Evolutionary conservation across 2,113 vertebrate genomes (phyloP).

Genomic region (Eidolon helvum): DNA sequence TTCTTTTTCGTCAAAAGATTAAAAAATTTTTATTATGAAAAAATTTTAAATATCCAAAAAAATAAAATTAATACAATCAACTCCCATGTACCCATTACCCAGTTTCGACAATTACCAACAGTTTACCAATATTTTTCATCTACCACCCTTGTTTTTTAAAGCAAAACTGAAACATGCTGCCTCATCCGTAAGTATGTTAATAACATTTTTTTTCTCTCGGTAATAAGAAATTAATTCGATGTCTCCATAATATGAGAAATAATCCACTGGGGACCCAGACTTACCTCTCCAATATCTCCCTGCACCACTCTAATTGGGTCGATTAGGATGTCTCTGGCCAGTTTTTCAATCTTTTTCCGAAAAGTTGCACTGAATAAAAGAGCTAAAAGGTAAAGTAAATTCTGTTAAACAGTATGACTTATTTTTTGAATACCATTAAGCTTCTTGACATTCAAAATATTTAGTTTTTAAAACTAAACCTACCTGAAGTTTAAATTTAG

Average conservation of each 20-base stretch:
- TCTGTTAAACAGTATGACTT: constrained; percentile 49
- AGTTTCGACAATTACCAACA: neutral
- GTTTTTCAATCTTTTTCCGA: constrained; percentile 97
- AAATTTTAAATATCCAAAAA: neutral
- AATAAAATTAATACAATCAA: neutral
- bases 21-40: neutral
- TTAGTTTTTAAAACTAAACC: neutral
- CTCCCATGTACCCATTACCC: neutral
- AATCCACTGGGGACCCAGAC: neutral
- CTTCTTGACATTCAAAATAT: constrained; percentile 16
- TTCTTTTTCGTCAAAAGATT: neutral
- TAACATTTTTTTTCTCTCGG: neutral
- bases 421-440: neutral
- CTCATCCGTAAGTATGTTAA: neutral
- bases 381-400: constrained; percentile 84
- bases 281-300: constrained; percentile 98
- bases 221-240: neutral
- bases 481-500: constrained; percentile 20
- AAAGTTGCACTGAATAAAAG: constrained; percentile 98
- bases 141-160: constrained; percentile 23
- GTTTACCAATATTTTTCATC: neutral
- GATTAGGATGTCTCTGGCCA: constrained; percentile 95
- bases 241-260: neutral
- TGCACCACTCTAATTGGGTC: constrained; percentile 98
- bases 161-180: neutral